Base-by-base conservation (phyloP, 2,113 vertebrate species). In the Balaeniceps rex region DNA sequence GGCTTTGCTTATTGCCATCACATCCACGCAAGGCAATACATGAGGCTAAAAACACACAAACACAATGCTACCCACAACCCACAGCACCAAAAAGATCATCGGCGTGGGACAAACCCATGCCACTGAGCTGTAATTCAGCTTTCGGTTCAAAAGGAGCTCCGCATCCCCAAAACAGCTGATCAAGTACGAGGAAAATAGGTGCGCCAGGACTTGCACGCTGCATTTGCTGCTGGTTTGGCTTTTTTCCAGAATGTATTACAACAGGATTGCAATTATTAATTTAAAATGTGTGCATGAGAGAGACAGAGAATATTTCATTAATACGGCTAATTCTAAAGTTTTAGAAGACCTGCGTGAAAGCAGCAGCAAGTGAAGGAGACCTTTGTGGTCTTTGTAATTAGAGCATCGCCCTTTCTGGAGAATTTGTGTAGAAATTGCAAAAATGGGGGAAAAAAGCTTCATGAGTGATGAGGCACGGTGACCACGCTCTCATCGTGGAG, bases 331-430 rank as follows among this genome's bases (percentile, higher is more conserved):
- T 68, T 61, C 33, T 26, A 54, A 77, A 65, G 61, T 40, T 88
- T 58, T 47, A 16, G 42, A 60, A 68, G 86, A 46, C 26, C 31
- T 64, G 31, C 9, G 16, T 36, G 57, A 51, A 88, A 83, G 36
- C 84, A 77, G 64, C 69, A 82, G 84, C 36, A 10, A 64, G 90
- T 4, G 34, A 46, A 40, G 47, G 58, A 68, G 40, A 61, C 22
- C 6, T 19, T 6, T 0, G 2, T 24, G 46, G 29, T n/a, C 26
- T 18, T 12, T 31, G 23, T 12, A 25, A 61, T 7, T 3, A 9
- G 12, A 75, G 18, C 52, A 38, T 38, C 0, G 0, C 34, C 36
- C 28, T 52, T 71, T 46, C 40, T 46, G 40, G n/a, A 51, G 51
- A 83, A 79, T 55, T 68, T 25, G 66, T 40, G 51, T 18, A 55